phyloP scores from a whole-genome alignment of 2,113 vertebrate genomes.

The Aptenodytes forsteri region DNA sequence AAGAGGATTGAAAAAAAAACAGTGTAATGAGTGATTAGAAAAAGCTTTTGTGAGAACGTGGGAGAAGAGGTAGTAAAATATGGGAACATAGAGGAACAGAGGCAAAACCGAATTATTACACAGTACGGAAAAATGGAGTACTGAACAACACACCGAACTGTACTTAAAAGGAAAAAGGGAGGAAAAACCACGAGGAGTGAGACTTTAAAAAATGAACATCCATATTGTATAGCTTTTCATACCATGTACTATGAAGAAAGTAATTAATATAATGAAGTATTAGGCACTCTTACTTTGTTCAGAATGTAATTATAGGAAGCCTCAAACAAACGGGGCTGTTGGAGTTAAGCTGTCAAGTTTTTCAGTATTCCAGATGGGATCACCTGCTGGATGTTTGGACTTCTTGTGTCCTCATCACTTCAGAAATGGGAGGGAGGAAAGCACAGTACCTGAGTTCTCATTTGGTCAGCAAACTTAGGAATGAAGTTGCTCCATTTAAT shows the following conservation, averaged over 20 bases:
- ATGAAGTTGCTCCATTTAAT: constrained; percentile 21
- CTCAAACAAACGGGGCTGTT: background rate
- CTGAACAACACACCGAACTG: background rate
- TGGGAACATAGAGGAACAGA: background rate
- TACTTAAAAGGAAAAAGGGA: background rate
- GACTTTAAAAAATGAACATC: background rate
- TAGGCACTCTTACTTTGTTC: background rate
- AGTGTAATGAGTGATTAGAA: background rate
- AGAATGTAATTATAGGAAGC: background rate
- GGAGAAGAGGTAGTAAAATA: background rate
- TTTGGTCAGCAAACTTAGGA: background rate
- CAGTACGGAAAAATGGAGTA: background rate
- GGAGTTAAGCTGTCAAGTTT: background rate
- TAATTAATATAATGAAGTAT: background rate
- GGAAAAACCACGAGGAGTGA: background rate
- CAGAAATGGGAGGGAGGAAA: background rate
- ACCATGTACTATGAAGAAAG: background rate
- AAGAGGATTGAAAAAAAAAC: background rate
- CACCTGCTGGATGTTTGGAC: background rate
- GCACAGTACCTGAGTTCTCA: background rate
- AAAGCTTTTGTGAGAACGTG: background rate
- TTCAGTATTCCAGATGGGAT: background rate
- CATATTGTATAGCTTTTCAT: background rate
- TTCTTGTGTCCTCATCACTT: background rate
- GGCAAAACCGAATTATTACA: background rate